Percentiles rank a stretch among this genome's conserved stretches.
These are phyloP conservation scores for Coelopa frigida DNA, from an alignment of 1,140 invertebrate genomes.

Conservation along the genomic window DNA sequence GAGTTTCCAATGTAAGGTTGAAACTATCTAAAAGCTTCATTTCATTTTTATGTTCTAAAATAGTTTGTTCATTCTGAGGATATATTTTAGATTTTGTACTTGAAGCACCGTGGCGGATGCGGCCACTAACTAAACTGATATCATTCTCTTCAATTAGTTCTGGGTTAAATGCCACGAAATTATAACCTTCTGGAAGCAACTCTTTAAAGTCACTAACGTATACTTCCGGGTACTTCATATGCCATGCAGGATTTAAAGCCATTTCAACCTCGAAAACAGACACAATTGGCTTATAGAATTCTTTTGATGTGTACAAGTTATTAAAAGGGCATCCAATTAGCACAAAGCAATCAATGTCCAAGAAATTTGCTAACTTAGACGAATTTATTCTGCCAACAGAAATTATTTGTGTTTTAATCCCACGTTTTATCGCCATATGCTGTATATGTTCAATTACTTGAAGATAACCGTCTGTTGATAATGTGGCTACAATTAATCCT, in stretches of 20 bases:
- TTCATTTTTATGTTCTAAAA: constrained; percentile 47
- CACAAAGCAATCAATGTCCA: constrained; percentile 83
- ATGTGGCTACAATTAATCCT: constrained; percentile 82
- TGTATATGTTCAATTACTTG: constrained; percentile 71
- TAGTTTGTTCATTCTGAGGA: constrained; percentile 40
- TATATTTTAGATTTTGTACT: constrained; percentile 15
- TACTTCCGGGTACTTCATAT: constrained; percentile 52
- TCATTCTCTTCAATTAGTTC: constrained; percentile 50
- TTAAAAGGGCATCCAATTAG: constrained; percentile 86
- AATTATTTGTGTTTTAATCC: constrained; percentile 84
- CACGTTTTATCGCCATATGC: constrained; percentile 59
- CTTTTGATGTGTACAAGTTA: constrained; percentile 71
- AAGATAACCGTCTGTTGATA: constrained; percentile 74
- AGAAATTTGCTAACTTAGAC: constrained; percentile 80
- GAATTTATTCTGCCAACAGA: constrained; percentile 88
- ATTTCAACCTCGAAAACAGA: constrained; percentile 91
- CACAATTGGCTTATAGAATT: constrained; percentile 83
- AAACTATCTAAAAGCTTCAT: too few relatives aligned
- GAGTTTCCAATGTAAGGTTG: constrained; percentile 50
- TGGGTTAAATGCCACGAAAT: constrained; percentile 49
- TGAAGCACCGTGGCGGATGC: constrained; percentile 47
- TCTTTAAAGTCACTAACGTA: constrained; percentile 73
- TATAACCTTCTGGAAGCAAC: constrained; percentile 58
- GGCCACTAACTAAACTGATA: constrained; percentile 63
- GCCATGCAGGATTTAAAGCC: constrained; percentile 61